These are phyloP conservation scores for Macrophya annulata DNA, from an alignment of 2,888 invertebrate genomes.

Conservation along the genomic window DNA sequence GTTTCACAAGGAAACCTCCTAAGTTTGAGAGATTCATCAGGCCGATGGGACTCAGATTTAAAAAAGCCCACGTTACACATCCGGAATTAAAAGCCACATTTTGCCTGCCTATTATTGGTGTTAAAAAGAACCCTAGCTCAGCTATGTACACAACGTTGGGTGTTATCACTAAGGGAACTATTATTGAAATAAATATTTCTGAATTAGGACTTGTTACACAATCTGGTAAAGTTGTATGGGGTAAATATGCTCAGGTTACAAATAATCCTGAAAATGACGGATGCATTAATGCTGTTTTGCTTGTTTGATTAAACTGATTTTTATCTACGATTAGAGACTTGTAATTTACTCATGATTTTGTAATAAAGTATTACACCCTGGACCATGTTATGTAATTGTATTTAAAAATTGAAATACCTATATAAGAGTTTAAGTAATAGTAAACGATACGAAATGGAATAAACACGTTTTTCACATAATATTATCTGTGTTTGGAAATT, in stretches of 20 bases:
- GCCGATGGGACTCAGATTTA: conserved; percentile 97
- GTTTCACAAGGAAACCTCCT: conserved; percentile 99
- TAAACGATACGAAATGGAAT: background rate
- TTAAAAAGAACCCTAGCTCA: conserved; percentile 99
- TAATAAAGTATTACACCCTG: background rate
- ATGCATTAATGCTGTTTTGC: conserved; percentile 98
- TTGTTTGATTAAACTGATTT: conserved; percentile 85
- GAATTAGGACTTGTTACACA: conserved; percentile 99
- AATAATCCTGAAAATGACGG: conserved; percentile 99
- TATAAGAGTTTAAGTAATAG: background rate
- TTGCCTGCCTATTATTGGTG: conserved; percentile 97
- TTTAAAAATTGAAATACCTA: background rate
- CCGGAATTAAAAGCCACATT: conserved; percentile 99
- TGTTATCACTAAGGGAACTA: conserved; percentile 99
- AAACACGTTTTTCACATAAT: conserved; percentile 14
- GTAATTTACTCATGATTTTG: background rate
- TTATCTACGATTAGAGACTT: background rate
- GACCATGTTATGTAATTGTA: conserved; percentile 33
- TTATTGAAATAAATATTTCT: conserved; percentile 98
- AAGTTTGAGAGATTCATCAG: conserved; percentile 99
- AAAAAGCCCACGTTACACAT: conserved; percentile 99
- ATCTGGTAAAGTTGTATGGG: conserved; percentile 99
- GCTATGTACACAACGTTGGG: conserved; percentile 98
- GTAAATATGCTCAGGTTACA: conserved; percentile 99
- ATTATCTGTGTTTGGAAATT: background rate